Percentiles rank a stretch among this genome's conserved stretches.
phyloP scores from a whole-genome alignment of 2,113 vertebrate genomes.

The Cranoglanis bouderius region DNA sequence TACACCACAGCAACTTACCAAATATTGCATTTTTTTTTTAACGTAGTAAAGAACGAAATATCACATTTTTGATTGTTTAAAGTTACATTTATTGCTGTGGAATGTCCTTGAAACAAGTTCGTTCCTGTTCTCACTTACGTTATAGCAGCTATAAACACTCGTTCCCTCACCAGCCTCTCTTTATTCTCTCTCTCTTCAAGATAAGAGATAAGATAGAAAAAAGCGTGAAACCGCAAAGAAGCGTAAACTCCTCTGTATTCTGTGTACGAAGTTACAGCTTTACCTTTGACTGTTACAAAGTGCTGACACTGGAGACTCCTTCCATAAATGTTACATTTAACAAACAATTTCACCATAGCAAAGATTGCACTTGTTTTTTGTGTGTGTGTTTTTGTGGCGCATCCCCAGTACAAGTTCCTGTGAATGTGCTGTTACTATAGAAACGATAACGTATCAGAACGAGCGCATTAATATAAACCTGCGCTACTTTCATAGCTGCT shows the following conservation, averaged over 20 bases:
- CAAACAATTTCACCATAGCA: background rate
- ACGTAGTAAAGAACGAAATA: too few species aligned
- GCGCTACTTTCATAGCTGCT: background rate
- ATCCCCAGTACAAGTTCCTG: background rate
- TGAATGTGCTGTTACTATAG: background rate
- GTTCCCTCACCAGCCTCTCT: background rate
- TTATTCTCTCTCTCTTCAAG: background rate
- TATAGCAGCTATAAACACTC: background rate
- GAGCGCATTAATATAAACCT: background rate
- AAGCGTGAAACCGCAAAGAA: too few species aligned
- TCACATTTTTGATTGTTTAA: too few species aligned
- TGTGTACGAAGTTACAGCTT: background rate
- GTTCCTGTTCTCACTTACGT: background rate
- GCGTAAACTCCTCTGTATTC: background rate
- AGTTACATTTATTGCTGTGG: too few species aligned
- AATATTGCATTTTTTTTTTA: too few species aligned
- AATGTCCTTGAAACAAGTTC: background rate
- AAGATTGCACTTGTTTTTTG: background rate
- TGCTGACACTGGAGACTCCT: background rate
- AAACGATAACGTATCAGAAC: background rate
- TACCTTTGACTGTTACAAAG: background rate
- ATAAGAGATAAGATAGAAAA: background rate
- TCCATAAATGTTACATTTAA: background rate
- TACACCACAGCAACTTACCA: background rate
- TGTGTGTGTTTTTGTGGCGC: background rate